Evolutionary conservation across 2,888 invertebrate genomes (phyloP).

Genomic region (Saturnia pavonia): DNA sequence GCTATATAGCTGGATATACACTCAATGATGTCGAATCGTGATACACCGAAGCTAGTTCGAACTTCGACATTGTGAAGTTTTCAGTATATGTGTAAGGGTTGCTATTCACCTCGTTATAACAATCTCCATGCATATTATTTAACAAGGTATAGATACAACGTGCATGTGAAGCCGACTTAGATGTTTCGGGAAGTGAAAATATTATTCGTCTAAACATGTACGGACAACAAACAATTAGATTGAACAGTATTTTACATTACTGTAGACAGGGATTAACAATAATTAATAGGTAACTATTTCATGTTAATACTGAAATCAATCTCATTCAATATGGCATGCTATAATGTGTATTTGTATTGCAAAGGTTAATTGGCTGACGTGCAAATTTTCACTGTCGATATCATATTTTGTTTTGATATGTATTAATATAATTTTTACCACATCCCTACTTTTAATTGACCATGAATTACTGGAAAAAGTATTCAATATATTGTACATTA

Average conservation of each 20-base stretch:
- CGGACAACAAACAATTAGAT: background rate
- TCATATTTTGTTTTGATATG: too few species aligned
- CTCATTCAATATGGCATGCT: background rate
- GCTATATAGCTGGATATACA: background rate
- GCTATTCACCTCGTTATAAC: too few species aligned
- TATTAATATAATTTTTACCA: background rate
- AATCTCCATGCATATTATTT: background rate
- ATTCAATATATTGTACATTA: too few species aligned
- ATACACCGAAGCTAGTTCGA: background rate
- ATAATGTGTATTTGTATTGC: background rate
- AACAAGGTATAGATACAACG: background rate
- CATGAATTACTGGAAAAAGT: background rate
- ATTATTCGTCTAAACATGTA: background rate
- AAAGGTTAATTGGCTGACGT: too few species aligned
- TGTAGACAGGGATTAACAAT: background rate
- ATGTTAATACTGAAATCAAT: background rate
- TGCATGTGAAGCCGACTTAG: background rate
- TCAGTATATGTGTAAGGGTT: background rate
- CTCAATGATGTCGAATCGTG: background rate
- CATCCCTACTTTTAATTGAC: background rate
- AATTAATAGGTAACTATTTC: background rate
- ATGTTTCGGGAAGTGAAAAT: background rate
- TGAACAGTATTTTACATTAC: background rate
- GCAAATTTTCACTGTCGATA: too few species aligned
- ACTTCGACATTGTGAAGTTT: background rate